These are phyloP conservation scores for Selenia dentaria DNA, from an alignment of 2,888 invertebrate species.

Conservation along the genomic window DNA sequence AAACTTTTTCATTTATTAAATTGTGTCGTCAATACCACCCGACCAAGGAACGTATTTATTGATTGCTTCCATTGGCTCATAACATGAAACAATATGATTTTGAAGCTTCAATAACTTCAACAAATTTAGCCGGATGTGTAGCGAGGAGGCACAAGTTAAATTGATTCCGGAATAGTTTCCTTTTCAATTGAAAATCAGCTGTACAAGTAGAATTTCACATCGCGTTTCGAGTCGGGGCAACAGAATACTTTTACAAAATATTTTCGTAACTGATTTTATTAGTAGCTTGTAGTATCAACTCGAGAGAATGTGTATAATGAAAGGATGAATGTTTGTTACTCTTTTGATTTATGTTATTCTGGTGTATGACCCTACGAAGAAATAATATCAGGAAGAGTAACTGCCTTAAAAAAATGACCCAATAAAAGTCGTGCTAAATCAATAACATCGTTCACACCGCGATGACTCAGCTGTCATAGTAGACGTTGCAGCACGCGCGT, in stretches of 20 bases:
- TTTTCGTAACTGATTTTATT: too few relatives aligned
- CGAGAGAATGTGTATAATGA: too few relatives aligned
- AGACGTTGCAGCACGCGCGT: too few relatives aligned
- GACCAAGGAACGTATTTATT: background rate
- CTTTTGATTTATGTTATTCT: too few relatives aligned
- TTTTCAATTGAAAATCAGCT: slow-evolving; percentile 16
- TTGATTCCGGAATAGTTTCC: slow-evolving; percentile 32
- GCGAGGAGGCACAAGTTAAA: slow-evolving; percentile 31
- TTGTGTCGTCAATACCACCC: background rate
- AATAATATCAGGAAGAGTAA: too few relatives aligned
- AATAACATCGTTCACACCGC: too few relatives aligned
- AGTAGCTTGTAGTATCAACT: too few relatives aligned
- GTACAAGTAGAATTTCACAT: background rate
- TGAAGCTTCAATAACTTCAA: slow-evolving; percentile 1
- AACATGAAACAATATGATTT: slow-evolving; percentile 6
- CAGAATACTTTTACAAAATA: slow-evolving; percentile 1
- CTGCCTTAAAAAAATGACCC: too few relatives aligned
- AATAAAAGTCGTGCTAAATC: too few relatives aligned
- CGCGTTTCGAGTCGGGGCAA: background rate
- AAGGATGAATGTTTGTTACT: too few relatives aligned
- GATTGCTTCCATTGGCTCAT: background rate
- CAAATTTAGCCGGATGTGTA: slow-evolving; percentile 1
- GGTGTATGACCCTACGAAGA: too few relatives aligned
- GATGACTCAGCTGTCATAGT: too few relatives aligned
- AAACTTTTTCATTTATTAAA: background rate